Evolutionary conservation across 2,113 vertebrate species (phyloP).

Genomic region (Dipodomys merriami): DNA sequence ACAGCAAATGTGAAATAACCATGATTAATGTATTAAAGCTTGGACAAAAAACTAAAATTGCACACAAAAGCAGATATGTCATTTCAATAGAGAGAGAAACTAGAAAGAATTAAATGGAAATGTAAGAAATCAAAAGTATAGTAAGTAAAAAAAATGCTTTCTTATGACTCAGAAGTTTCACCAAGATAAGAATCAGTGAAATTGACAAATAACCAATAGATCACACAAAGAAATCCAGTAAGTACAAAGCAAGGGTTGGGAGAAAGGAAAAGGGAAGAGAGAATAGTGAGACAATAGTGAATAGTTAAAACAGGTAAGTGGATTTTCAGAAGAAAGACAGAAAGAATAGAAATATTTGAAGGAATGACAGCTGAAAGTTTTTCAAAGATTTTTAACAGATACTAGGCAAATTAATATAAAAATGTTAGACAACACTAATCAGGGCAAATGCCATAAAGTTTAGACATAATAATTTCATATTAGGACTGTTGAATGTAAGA

Average conservation of each 20-base stretch:
- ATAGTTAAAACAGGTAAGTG: not conserved
- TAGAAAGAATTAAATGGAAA: not conserved
- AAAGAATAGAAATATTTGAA: not conserved
- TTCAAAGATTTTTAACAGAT: not conserved
- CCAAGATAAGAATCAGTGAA: not conserved
- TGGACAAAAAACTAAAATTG: too few species aligned
- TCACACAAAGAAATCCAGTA: not conserved
- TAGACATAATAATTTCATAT: not conserved
- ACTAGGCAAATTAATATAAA: not conserved
- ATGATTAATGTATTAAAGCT: not conserved
- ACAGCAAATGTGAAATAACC: not conserved
- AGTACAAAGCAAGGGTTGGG: not conserved
- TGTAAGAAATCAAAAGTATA: not conserved
- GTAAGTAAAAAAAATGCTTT: not conserved
- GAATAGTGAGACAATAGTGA: not conserved
- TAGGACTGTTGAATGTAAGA: not conserved
- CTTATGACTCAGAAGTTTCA: too few species aligned
- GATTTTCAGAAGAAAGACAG: not conserved
- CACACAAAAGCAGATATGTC: not conserved
- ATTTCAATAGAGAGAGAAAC: not conserved
- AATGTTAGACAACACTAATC: not conserved
- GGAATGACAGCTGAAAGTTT: not conserved
- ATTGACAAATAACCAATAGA: not conserved
- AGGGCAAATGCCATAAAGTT: not conserved
- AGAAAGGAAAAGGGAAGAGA: not conserved